Evolutionary conservation across 2,113 vertebrate genomes (phyloP).

Genomic region (Limnothrissa miodon): DNA sequence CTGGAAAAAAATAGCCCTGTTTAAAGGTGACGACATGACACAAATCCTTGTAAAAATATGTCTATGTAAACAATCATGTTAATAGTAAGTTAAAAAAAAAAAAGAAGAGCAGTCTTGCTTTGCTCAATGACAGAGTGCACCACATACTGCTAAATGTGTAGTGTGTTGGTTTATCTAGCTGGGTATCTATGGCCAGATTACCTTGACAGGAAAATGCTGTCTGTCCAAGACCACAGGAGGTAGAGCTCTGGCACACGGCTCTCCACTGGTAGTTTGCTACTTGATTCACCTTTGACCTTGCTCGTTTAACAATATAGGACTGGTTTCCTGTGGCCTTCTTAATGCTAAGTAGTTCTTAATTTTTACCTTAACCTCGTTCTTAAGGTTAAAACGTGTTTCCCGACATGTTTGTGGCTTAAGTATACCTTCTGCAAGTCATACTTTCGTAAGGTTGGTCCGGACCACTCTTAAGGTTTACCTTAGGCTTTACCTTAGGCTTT

Average conservation of each 20-base stretch:
- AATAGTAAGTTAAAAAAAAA: background rate
- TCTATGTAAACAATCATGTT: background rate
- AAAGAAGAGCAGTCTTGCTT: conserved; percentile 17
- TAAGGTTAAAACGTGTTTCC: no score
- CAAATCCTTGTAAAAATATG: conserved; percentile 31
- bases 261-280: conserved; percentile 71
- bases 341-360: no score
- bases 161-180: conserved; percentile 75
- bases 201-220: conserved; percentile 70
- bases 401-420: no score
- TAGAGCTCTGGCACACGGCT: conserved; percentile 67
- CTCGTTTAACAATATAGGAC: conserved; percentile 77
- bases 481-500: no score
- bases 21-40: conserved; percentile 63
- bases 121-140: background rate
- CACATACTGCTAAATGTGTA: background rate
- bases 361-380: no score
- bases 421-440: no score
- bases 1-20: conserved; percentile 60
- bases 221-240: conserved; percentile 67
- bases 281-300: conserved; percentile 76
- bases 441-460: no score
- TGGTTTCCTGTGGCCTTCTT: no score
- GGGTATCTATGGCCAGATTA: conserved; percentile 72
- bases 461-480: no score